Base-by-base conservation (phyloP, 2,113 vertebrate genomes). In the Hydrolagus affinis region DNA sequence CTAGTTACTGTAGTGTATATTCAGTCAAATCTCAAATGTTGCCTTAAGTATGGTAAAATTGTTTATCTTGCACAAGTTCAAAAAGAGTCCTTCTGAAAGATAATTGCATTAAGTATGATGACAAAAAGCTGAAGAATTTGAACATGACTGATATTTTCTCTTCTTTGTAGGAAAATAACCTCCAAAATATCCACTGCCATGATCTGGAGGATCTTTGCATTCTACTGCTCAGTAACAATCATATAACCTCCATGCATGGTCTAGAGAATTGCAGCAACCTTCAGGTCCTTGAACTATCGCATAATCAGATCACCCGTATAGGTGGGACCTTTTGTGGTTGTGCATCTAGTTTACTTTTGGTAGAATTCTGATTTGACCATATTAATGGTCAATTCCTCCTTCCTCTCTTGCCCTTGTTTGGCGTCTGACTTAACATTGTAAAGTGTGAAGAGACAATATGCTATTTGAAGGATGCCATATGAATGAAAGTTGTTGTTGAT, bases 241-340 rank as follows among this genome's bases (percentile, higher is more conserved):
- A 88, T 17, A 91, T 99, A 87, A 94, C 92, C n/a, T 96, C 94
- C 85, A 88, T 97, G 88, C 95, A 92, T 70, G 98, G 96, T 70
- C 89, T 99, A 87, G 91, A 89, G 69, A 94, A 92, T n/a, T 96
- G 94, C 76, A 91, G 87, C 86, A 95, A 94, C 89, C 88, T 99
- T 72, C 89, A 89, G 4, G 89, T 90, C 86, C 94, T 99, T 85
- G 95, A 99, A 87, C 88, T 99, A 60, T 98, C 98, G 0, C 88
- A 95, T 89, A 99, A 99, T 87, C 94, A 88, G 90, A 94, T 99
- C 89, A 96, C 94, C 14, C 94, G 95, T 88, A 93, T 99, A 77
- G 94, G 98, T 99, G 92, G 95, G 96, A 86, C 17, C 30, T 21
- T 28, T 83, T 15, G 4, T 68, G 62, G 62, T 10, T 83, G 25